Conservation (phyloP, 2,113 vertebrate species). For the Chloropsis hardwickii region DNA sequence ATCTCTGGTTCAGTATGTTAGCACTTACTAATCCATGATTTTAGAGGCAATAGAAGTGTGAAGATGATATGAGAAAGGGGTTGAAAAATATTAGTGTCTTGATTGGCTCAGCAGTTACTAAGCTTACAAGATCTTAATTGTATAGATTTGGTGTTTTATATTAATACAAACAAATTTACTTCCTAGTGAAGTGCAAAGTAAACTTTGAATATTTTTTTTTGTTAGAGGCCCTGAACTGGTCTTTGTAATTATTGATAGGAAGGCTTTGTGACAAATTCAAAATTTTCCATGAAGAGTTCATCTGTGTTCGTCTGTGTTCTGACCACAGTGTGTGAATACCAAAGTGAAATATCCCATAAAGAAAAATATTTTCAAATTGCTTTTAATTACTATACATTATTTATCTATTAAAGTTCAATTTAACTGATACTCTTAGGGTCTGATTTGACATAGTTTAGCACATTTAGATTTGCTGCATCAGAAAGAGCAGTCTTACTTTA, state of each 20-base stretch:
- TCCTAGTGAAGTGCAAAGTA: not conserved
- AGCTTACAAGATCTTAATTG: not conserved
- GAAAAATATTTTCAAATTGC: not conserved
- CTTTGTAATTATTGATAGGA: not conserved
- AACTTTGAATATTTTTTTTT: not conserved
- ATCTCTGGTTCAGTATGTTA: not conserved
- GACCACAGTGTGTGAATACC: not conserved
- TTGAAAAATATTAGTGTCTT: not conserved
- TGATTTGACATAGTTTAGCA: not conserved
- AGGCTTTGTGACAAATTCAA: not conserved
- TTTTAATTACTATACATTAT: not conserved
- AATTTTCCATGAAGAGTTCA: not conserved
- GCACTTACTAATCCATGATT: not conserved
- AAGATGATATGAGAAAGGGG: not conserved
- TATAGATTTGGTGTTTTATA: not conserved
- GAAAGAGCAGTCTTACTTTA: not conserved
- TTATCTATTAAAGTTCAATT: not conserved
- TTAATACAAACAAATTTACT: not conserved
- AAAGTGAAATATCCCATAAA: not conserved
- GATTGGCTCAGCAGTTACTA: not conserved
- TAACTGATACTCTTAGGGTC: not conserved
- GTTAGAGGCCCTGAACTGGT: not conserved
- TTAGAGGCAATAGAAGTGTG: not conserved
- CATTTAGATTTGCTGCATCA: fast-evolving
- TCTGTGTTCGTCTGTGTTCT: not conserved